Conservation (phyloP, 2,113 vertebrate genomes). For the Piprites chloris region DNA sequence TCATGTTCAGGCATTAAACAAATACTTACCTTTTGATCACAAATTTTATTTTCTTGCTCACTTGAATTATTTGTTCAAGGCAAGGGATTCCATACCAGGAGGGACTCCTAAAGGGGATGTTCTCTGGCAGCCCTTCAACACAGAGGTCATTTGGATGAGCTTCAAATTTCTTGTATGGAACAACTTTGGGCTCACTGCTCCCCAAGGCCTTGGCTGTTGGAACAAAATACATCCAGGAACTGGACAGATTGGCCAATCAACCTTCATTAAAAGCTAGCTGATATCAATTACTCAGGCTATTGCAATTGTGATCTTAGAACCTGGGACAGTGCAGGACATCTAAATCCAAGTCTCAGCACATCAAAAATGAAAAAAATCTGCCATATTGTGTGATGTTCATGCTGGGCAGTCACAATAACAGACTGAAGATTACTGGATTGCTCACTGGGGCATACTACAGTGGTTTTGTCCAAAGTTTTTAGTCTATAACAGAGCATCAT, state of each 20-base stretch:
- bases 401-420: not conserved
- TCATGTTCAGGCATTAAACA: not conserved
- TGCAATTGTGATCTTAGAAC: not conserved
- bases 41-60: constrained; percentile 74
- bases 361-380: not conserved
- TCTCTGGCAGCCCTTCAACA: constrained; percentile 79
- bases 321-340: not conserved
- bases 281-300: not conserved
- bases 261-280: not conserved
- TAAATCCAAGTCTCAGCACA: not conserved
- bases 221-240: not conserved
- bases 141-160: constrained; percentile 74
- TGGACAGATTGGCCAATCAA: not conserved
- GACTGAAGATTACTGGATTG: not conserved
- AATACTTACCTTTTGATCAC: constrained; percentile 77
- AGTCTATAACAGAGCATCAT: not conserved
- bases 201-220: constrained; percentile 75
- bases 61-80: constrained; percentile 79
- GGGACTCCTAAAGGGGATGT: constrained; percentile 77
- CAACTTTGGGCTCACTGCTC: constrained; percentile 71
- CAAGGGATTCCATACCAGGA: constrained; percentile 81
- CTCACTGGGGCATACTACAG: not conserved
- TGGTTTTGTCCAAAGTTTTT: not conserved
- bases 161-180: constrained; percentile 82
- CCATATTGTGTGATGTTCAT: not conserved